phyloP scores from a whole-genome alignment of 2,797 vertebrate species.

The Carapus acus region DNA sequence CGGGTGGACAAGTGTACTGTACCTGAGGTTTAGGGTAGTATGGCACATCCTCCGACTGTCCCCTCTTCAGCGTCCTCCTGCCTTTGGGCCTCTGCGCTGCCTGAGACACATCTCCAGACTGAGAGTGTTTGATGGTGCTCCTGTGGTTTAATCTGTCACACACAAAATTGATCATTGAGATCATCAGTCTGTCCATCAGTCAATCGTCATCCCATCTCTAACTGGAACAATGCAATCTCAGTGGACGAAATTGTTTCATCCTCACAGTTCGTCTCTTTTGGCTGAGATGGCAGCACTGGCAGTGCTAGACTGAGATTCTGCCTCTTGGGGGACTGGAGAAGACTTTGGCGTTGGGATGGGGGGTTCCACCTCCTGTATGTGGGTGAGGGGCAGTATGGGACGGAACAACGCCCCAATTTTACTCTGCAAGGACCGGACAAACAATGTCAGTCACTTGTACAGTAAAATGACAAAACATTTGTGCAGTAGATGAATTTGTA shows the following conservation, averaged over 20 bases:
- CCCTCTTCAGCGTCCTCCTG: constrained; percentile 76
- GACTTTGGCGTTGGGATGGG: constrained; percentile 62
- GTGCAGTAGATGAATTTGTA: constrained; percentile 31
- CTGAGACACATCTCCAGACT: constrained; percentile 81
- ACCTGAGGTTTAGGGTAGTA: constrained; percentile 62
- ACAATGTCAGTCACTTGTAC: too few species aligned
- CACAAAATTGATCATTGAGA: constrained; percentile 13
- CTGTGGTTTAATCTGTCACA: constrained; percentile 69
- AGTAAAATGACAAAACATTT: too few species aligned
- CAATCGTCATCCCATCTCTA: too few species aligned
- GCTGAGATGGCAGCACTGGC: constrained; percentile 17
- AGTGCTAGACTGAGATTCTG: constrained; percentile 50
- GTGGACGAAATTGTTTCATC: constrained; percentile 22
- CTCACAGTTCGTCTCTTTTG: constrained; percentile 81
- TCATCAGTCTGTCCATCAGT: too few species aligned
- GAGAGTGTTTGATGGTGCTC: constrained; percentile 73
- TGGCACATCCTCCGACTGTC: constrained; percentile 83
- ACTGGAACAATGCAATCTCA: too few species aligned
- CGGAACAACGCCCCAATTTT: constrained; percentile 72
- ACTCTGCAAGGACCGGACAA: constrained; percentile 66
- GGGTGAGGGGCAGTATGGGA: constrained; percentile 75
- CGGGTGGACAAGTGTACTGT: too few species aligned
- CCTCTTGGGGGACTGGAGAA: constrained; percentile 31
- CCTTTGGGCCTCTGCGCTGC: constrained; percentile 70
- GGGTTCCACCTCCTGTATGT: constrained; percentile 76